Evolutionary conservation across 2,888 invertebrate genomes (phyloP).

Genomic region (Bombylius discolor): DNA sequence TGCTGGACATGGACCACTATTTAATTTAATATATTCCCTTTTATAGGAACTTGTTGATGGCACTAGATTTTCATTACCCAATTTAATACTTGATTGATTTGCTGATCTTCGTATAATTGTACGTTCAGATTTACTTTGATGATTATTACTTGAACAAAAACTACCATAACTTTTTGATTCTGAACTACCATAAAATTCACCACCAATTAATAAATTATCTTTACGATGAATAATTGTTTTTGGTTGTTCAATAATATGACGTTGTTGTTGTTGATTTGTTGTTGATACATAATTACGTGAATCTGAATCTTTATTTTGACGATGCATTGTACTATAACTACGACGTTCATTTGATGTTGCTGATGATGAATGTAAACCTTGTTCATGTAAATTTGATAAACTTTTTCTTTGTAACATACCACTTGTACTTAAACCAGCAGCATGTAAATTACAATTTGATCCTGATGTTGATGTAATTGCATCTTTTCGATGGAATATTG

Average conservation of each 20-base stretch:
- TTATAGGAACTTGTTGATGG: conserved; percentile 51
- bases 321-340: conserved; percentile 67
- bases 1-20: conserved; percentile 66
- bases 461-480: conserved; percentile 30
- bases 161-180: conserved; percentile 58
- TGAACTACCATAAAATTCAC: conserved; percentile 59
- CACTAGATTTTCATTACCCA: conserved; percentile 51
- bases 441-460: conserved; percentile 59
- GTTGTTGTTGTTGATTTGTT: conserved; percentile 11
- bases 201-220: conserved; percentile 59
- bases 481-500: conserved; percentile 65
- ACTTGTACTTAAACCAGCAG: conserved; percentile 47
- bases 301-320: conserved; percentile 49
- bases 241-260: conserved; percentile 16
- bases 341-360: conserved; percentile 56
- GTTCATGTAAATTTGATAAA: conserved; percentile 63
- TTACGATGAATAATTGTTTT: conserved; percentile 36
- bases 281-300: conserved; percentile 32
- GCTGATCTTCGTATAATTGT: conserved; percentile 38
- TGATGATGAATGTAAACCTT: conserved; percentile 52
- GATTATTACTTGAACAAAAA: conserved; percentile 35
- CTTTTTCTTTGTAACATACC: conserved; percentile 57
- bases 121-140: conserved; percentile 4
- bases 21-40: conserved; percentile 58
- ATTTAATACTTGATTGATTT: conserved; percentile 60